These are phyloP conservation scores for Micrastur ruficollis DNA, from an alignment of 2,797 vertebrate species.

Conservation along the genomic window DNA sequence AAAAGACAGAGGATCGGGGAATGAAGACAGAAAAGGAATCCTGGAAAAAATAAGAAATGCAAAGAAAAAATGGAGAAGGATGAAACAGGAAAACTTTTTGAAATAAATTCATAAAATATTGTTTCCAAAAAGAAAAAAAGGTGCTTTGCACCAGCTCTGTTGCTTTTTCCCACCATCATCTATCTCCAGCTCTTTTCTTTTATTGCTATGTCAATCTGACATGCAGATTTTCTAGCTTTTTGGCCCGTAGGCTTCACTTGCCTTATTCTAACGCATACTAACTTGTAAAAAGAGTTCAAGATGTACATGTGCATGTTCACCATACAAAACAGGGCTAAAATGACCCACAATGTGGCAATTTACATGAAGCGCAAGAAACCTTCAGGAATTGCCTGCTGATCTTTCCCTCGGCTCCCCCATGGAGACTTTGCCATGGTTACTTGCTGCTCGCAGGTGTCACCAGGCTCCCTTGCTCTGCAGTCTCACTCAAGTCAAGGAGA, in stretches of 20 bases:
- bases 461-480: conserved; percentile 46
- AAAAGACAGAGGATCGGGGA: background rate
- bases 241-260: background rate
- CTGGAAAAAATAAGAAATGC: background rate
- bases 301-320: background rate
- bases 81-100: background rate
- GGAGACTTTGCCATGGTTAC: conserved; percentile 53
- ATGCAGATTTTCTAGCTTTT: background rate
- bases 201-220: background rate
- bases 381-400: conserved; percentile 30
- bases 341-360: background rate
- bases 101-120: background rate
- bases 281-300: background rate
- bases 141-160: background rate
- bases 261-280: background rate
- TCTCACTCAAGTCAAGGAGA: conserved; percentile 48
- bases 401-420: conserved; percentile 8
- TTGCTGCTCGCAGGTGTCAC: conserved; percentile 54
- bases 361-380: background rate
- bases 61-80: background rate
- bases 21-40: background rate
- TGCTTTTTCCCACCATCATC: background rate
- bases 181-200: background rate
- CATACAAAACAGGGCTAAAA: background rate
- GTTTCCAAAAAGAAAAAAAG: background rate